Evolutionary conservation across 30 jellyfish, hydroid and myxozoan genomes (phyloP), one percentile per base, ranked within the genome.

Genomic region (Sanderia malayensis): DNA sequence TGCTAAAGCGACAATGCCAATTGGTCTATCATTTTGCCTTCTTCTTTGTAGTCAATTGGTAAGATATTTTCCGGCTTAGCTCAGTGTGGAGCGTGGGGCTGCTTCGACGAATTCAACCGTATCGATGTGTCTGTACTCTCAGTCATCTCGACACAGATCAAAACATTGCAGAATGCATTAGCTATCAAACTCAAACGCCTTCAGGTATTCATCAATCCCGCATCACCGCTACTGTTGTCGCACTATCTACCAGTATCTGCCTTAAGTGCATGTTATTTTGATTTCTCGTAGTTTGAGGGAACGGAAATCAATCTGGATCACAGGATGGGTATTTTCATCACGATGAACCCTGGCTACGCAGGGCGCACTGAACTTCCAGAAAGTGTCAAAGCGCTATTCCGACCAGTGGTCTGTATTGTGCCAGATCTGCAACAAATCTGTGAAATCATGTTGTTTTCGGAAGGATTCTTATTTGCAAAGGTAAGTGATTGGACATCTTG

Each of bases 81-180:
- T 13, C 99, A 93, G 60, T 93, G 96, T 81, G 99, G 99, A 2
- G 99, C 99, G 6, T 93, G 99, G 99, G 99, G 99, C 2, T 93
- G 99, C 61, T 93, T 93, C 57, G 99, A 93, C 70, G 99, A 93
- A 60, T 93, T 93, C 90, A 93, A 93, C 67, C 95, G 99, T 18
- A 93, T 93, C 73, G 99, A 93, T 61, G 93, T 93, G 13, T 93
- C 99, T 31, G 99, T 93, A 15, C 61, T 93, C 58, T 93, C 99
- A 23, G 99, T 93, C 68, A 95, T 93, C 32, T 93, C 99, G 31
- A 93, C 99, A 10, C 99, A 93, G 61, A 93, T 93, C 82, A 93
- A 93, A 52, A 83, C 96, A 26, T 79, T 93, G 61, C 99, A 93
- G 70, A 93, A 86, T 70, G 96, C 94, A 19, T 74, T 93, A 4